Conservation (phyloP, 2,113 vertebrate species). For the Rutilus rutilus region DNA sequence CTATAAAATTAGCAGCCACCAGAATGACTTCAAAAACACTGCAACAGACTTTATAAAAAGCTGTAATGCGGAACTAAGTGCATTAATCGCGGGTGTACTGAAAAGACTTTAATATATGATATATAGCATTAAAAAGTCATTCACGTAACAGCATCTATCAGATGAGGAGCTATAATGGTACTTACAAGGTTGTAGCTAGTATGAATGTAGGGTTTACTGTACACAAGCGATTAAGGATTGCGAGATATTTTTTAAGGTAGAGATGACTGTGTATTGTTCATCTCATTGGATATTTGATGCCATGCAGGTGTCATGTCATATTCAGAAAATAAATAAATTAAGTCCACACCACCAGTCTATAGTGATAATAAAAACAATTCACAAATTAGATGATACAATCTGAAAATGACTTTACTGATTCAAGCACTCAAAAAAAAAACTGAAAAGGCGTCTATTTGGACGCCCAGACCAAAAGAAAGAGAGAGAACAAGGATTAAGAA, state of each 20-base stretch:
- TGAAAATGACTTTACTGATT: slow-evolving; percentile 58
- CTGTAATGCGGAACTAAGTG: slow-evolving; percentile 9
- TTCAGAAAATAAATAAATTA: slow-evolving; percentile 63
- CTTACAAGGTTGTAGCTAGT: slow-evolving; percentile 23
- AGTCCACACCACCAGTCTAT: slow-evolving; percentile 57
- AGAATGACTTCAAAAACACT: slow-evolving; percentile 42
- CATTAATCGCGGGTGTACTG: not conserved
- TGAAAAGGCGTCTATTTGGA: slow-evolving; percentile 40
- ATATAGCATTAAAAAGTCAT: not conserved
- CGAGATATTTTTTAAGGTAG: slow-evolving; percentile 21
- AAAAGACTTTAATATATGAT: not conserved
- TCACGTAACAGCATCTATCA: not conserved
- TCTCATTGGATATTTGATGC: not conserved
- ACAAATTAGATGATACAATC: slow-evolving; percentile 55
- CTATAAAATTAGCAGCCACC: slow-evolving; percentile 34
- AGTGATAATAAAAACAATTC: slow-evolving; percentile 52
- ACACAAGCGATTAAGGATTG: slow-evolving; percentile 35
- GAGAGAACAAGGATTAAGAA: slow-evolving; percentile 41
- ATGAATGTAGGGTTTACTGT: not conserved
- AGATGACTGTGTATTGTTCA: not conserved
- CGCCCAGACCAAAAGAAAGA: slow-evolving; percentile 39
- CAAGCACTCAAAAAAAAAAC: slow-evolving; percentile 46
- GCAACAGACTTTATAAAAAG: slow-evolving; percentile 41
- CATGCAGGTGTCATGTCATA: slow-evolving; percentile 40
- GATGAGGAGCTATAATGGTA: slow-evolving; percentile 26